These are phyloP conservation scores for Danionella cerebrum DNA, from an alignment of 2,113 vertebrate genomes.

Conservation along the genomic window DNA sequence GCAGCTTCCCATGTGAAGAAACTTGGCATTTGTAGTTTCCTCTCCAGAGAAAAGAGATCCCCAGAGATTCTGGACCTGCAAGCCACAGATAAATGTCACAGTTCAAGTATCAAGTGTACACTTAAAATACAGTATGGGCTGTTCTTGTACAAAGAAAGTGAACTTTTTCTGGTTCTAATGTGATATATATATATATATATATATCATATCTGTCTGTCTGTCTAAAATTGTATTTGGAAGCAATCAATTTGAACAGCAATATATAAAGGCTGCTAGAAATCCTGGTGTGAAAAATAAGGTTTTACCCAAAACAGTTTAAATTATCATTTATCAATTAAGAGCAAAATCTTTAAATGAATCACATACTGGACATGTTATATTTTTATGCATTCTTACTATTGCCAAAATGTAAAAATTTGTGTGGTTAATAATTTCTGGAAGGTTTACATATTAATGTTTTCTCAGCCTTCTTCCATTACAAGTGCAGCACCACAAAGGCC, in stretches of 20 bases:
- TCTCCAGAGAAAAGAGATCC: conserved; percentile 36
- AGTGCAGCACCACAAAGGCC: background rate
- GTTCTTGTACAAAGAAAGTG: background rate
- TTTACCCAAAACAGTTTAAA: no score
- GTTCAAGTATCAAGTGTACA: background rate
- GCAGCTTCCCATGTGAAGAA: conserved; percentile 42
- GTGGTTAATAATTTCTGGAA: background rate
- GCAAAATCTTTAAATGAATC: no score
- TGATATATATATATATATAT: no score
- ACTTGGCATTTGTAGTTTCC: conserved; percentile 31
- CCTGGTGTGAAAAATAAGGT: no score
- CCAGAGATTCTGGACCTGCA: conserved; percentile 21
- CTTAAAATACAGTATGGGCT: background rate
- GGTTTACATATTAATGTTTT: background rate
- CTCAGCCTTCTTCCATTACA: background rate
- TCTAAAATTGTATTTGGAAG: no score
- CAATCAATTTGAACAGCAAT: no score
- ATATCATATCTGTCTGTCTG: no score
- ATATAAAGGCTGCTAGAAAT: no score
- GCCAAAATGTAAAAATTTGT: background rate
- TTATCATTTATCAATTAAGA: no score
- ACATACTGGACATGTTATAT: no score
- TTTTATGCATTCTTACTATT: background rate
- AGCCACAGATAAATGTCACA: conserved; percentile 1
- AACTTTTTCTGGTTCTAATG: background rate